Conservation (phyloP, 2,888 invertebrate species). For the Tetrapedia diversipes region DNA sequence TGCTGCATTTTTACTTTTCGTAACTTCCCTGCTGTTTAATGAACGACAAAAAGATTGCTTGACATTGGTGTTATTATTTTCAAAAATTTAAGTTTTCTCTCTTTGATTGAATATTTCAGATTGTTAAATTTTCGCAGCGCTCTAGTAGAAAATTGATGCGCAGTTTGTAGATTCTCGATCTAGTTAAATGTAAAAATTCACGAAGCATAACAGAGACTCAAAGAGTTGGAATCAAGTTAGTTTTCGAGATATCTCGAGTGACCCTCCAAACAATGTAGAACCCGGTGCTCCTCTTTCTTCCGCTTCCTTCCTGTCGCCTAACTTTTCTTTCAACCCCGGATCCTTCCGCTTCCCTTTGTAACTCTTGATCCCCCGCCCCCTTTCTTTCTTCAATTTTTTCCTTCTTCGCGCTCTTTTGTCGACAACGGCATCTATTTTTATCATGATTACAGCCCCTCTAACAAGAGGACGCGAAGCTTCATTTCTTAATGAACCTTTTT, state of each 20-base stretch:
- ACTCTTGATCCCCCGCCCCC: neutral
- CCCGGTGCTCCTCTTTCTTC: slow-evolving; percentile 3
- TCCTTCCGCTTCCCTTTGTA: slow-evolving; percentile 8
- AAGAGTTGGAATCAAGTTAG: slow-evolving; percentile 1
- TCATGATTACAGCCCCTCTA: neutral
- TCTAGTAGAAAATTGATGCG: too few species aligned
- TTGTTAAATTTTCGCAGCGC: too few species aligned
- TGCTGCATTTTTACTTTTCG: too few species aligned
- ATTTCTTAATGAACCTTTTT: neutral
- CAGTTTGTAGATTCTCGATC: too few species aligned
- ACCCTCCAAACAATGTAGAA: slow-evolving; percentile 30
- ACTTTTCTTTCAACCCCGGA: slow-evolving; percentile 12
- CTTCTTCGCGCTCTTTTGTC: neutral
- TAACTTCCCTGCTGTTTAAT: too few species aligned
- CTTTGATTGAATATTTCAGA: too few species aligned
- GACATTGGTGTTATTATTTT: too few species aligned
- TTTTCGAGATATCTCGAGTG: slow-evolving; percentile 20
- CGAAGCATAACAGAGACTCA: neutral
- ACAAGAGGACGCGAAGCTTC: neutral
- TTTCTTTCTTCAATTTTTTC: slow-evolving; percentile 1
- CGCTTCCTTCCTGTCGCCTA: slow-evolving; percentile 3
- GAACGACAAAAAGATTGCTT: too few species aligned
- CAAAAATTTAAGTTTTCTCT: too few species aligned
- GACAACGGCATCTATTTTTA: neutral
- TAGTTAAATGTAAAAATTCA: slow-evolving; percentile 1